Base-by-base conservation (phyloP, 2,888 invertebrate species). In the Amiota communis region DNA sequence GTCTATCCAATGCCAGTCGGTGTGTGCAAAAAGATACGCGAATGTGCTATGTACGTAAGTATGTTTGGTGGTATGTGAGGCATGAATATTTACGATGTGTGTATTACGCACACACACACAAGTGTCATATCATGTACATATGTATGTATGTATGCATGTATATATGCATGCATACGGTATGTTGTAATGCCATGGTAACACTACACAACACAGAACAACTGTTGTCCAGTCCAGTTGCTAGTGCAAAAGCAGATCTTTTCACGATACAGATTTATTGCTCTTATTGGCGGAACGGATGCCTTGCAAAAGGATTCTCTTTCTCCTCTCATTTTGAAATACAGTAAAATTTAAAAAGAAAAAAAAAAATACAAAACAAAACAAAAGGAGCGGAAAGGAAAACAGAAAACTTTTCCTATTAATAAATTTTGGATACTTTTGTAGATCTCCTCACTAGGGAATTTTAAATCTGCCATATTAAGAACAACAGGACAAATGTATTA, bases 1-100 rank as follows among this genome's bases (percentile, higher is more conserved):
- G 12, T 51, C 8, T 51, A 51, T 4, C n/a, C 10, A 12, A n/a
- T 51, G 53, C 1, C n/a, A n/a, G 12, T 51, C 53, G 53, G n/a
- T 2, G 8, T 11, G 12, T 8, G 57, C 13, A 13, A n/a, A 2
- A 17, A 17, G 57, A 8, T 61, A 23, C 10, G 1, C 61, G 36
- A 36, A 36, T 61, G 61, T 61, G 61, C 23, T 13, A 36, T 20
- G 61, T 36, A 12, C 53, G 53, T 63, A 63, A 46, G 61, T 20
- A n/a, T 9, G 46, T 36, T 9, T 63, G 46, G 46, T 13, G 59
- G 15, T 20, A 2, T 61, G 17, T 61, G 59, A 20, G 15, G 23
- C 59, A 20, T 48, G 17, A n/a, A 65, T 65, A 65, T 65, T 65
- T 65, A 48, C 49, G 65, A 65, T 59, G 59, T 64, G 15, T 47